Conservation (phyloP, 2,113 vertebrate genomes). For the Solenodon paradoxus region DNA sequence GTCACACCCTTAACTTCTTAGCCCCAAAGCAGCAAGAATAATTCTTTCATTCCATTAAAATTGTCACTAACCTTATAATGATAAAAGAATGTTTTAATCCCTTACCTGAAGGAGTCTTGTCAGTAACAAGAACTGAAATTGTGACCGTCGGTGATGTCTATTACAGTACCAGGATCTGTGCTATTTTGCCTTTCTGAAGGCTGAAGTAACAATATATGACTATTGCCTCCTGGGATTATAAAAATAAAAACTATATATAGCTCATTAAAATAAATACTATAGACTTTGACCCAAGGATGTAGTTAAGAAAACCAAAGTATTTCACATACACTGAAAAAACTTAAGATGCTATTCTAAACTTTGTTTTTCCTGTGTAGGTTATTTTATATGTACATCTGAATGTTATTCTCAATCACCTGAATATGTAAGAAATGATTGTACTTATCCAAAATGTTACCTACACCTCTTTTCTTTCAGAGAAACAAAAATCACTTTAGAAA, state of each 20-base stretch:
- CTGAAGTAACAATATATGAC: conserved; percentile 47
- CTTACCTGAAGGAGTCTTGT: conserved; percentile 63
- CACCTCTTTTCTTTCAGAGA: neutral
- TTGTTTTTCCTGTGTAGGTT: neutral
- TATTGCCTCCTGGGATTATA: conserved; percentile 46
- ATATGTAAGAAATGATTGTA: neutral
- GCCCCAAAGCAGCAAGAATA: conserved; percentile 15
- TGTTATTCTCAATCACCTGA: neutral
- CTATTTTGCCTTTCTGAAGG: conserved; percentile 28
- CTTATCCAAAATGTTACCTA: neutral
- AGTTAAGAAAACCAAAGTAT: conserved; percentile 45
- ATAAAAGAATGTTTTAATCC: conserved; percentile 41
- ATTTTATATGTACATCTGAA: neutral
- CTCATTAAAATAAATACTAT: conserved; percentile 10
- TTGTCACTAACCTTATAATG: conserved; percentile 48
- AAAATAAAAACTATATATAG: conserved; percentile 59
- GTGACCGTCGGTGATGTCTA: neutral
- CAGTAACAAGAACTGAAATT: conserved; percentile 35
- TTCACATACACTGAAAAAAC: neutral
- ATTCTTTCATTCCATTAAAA: conserved; percentile 54
- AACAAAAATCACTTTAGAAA: neutral
- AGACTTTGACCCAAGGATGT: conserved; percentile 7
- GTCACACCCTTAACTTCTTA: neutral
- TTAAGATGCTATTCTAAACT: conserved; percentile 40
- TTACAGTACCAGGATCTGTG: conserved; percentile 37